phyloP scores from a whole-genome alignment of 2,888 invertebrate species.

The Petrolisthes cinctipes region DNA sequence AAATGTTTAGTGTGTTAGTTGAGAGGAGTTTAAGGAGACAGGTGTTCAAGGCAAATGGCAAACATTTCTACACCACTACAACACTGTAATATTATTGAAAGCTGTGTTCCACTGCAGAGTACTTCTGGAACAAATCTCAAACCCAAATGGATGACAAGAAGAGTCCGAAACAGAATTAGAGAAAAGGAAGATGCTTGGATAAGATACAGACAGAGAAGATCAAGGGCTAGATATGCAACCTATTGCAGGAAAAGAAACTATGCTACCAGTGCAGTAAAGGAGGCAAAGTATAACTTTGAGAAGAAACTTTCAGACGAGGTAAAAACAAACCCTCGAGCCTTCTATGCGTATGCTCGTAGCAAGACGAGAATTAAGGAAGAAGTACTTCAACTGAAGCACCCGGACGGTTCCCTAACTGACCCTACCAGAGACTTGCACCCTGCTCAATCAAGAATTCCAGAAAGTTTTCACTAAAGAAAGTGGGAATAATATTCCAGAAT shows the following conservation, averaged over 20 bases:
- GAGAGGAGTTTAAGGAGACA: slow-evolving; percentile 7
- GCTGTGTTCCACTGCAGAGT: background rate
- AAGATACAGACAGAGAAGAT: slow-evolving; percentile 25
- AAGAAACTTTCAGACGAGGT: background rate
- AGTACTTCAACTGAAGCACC: background rate
- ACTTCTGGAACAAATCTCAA: slow-evolving; percentile 9
- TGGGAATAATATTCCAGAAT: background rate
- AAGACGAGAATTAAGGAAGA: background rate
- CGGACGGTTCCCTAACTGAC: background rate
- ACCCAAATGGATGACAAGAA: slow-evolving; percentile 25
- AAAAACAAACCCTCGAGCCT: background rate
- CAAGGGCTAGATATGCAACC: background rate
- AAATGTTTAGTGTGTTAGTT: slow-evolving; percentile 25
- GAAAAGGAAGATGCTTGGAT: slow-evolving; percentile 28
- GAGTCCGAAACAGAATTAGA: slow-evolving; percentile 14
- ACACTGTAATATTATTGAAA: background rate
- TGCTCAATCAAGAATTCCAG: background rate
- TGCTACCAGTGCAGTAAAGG: background rate
- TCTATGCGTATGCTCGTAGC: background rate
- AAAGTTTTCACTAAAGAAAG: background rate
- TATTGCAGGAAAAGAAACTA: slow-evolving; percentile 10
- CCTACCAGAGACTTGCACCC: background rate
- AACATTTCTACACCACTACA: slow-evolving; percentile 21
- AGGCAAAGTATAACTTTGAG: slow-evolving; percentile 10
- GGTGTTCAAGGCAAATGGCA: slow-evolving; percentile 18